Evolutionary conservation across 2,113 vertebrate genomes (phyloP), one percentile per base, ranked within the genome.

Genomic region (Pseudorectes ferrugineus): DNA sequence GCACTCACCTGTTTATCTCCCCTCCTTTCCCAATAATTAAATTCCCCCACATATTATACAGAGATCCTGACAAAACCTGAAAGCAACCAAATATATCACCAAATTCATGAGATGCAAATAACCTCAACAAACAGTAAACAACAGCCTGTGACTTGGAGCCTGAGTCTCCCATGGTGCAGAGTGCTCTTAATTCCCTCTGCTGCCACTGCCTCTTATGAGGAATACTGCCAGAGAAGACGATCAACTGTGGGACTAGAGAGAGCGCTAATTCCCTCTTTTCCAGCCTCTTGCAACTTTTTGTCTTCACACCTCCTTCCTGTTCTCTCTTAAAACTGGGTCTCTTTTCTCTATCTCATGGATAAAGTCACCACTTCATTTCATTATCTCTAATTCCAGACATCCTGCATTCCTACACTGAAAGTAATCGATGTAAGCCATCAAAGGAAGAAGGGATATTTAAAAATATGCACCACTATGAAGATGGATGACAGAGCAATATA

Each of bases 101-200:
- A 63, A 57, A 86, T 91, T 90, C 14, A 89, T 85, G 55, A 93
- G 33, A 79, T 95, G 40, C 59, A 94, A 96, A 92, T 88, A 55
- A 55, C 24, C 33, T 80, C 67, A 67, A 83, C 63, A 67, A 83
- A 51, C 38, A 74, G n/a, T 57, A 80, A 93, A 94, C 40, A 93
- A 94, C n/a, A 59, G 55, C 14, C 55, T 52, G 42, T 85, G 71
- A 82, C 55, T 89, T 46, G 75, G 35, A 89, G 57, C 29, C 68
- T 10, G 33, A 45, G 23, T 58, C 43, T 88, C n/a, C 40, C n/a
- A 42, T 59, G 49, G 12, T 76, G 35, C 67, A 93, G 36, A 71
- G 14, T 20, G 14, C 59, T 83, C 55, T 85, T 63, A 92, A 77
- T 83, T 92, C 51, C 59, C 38, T 46, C 65, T 63, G 58, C 43